Conservation (phyloP, 2,888 invertebrate species). For the Chrysomela aeneicollis region DNA sequence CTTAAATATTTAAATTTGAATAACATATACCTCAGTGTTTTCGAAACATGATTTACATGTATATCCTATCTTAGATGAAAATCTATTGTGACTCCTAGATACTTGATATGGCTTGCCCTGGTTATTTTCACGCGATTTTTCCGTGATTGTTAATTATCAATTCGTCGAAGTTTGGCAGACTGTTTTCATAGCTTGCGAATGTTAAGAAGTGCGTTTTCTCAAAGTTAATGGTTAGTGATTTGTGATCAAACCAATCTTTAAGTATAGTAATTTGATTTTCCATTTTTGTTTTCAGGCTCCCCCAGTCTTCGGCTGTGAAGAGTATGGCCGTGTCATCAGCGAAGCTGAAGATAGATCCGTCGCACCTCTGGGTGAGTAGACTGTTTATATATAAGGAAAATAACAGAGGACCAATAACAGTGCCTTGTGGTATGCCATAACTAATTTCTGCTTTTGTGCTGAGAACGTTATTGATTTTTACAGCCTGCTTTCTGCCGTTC, state of each 20-base stretch:
- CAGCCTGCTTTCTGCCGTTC: not conserved
- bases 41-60: constrained; percentile 7
- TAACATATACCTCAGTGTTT: constrained; percentile 10
- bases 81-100: constrained; percentile 8
- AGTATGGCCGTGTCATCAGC: constrained; percentile 17
- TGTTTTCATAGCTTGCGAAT: not conserved
- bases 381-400: constrained; percentile 13
- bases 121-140: not conserved
- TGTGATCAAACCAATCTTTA: not conserved
- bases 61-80: constrained; percentile 10
- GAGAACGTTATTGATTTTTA: constrained; percentile 1
- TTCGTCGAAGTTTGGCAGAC: not conserved
- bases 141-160: not conserved
- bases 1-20: constrained; percentile 14
- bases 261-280: not conserved
- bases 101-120: constrained; percentile 2
- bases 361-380: not conserved
- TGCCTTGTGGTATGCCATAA: constrained; percentile 14
- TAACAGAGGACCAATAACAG: constrained; percentile 9
- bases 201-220: not conserved
- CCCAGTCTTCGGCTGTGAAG: constrained; percentile 5
- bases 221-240: not conserved
- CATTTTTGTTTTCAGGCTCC: not conserved
- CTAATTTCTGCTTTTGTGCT: not conserved
- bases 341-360: not conserved